Conservation (phyloP, 1,140 invertebrate genomes). For the Psilanteris sp. region DNA sequence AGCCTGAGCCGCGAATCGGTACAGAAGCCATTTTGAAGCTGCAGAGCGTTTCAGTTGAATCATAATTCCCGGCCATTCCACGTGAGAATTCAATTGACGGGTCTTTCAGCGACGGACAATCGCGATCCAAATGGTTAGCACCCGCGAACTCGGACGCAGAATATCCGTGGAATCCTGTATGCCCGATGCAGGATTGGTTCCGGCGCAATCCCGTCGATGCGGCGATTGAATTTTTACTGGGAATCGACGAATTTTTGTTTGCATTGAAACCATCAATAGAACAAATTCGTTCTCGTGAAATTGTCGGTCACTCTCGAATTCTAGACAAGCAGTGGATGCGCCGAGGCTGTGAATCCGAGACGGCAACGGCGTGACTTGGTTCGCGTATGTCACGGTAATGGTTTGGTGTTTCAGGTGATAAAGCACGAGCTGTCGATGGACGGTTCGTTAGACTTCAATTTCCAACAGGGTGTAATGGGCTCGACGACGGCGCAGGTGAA, state of each 20-base stretch:
- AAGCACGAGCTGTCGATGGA: constrained; percentile 95
- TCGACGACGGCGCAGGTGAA: constrained; percentile 65
- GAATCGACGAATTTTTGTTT: too few species aligned
- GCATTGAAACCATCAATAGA: not conserved
- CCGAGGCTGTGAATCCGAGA: constrained; percentile 5
- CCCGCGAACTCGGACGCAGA: too few species aligned
- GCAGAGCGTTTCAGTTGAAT: not conserved
- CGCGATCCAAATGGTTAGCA: too few species aligned
- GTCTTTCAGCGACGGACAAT: too few species aligned
- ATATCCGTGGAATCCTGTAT: too few species aligned
- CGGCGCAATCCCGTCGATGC: too few species aligned
- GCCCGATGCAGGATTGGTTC: too few species aligned
- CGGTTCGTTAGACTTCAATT: constrained; percentile 96
- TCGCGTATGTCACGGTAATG: constrained; percentile 42
- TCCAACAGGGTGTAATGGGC: constrained; percentile 80
- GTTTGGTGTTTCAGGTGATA: constrained; percentile 83
- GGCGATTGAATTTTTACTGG: too few species aligned
- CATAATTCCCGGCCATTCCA: too few species aligned
- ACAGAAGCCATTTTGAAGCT: constrained; percentile 13
- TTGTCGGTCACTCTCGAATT: not conserved
- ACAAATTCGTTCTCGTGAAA: not conserved
- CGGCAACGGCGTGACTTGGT: constrained; percentile 4
- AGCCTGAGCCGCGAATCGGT: too few species aligned
- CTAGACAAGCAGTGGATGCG: not conserved
- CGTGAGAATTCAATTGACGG: constrained; percentile 10